Percentiles rank a stretch among this genome's conserved stretches.
Evolutionary conservation across 2,113 vertebrate species (phyloP).

Genomic region (Crocuta crocuta): DNA sequence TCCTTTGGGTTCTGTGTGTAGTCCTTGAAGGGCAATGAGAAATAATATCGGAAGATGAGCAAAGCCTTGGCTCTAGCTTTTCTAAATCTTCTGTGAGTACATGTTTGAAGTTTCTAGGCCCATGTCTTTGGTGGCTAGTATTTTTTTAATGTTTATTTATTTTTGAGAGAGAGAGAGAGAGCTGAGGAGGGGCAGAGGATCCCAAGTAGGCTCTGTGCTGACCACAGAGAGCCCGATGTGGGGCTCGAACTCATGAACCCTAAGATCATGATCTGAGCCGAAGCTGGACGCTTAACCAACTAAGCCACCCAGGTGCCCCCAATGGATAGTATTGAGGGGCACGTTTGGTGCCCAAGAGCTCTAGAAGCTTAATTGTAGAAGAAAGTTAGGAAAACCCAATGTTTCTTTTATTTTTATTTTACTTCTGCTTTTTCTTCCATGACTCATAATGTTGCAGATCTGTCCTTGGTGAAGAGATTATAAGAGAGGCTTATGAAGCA

Average conservation of each 20-base stretch:
- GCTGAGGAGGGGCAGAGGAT: neutral
- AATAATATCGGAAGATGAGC: neutral
- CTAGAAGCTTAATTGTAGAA: neutral
- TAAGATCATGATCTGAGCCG: no score
- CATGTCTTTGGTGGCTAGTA: no score
- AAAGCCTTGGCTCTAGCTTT: neutral
- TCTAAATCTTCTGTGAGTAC: neutral
- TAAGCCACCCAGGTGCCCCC: neutral
- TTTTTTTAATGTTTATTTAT: neutral
- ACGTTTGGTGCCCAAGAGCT: neutral
- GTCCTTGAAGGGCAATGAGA: neutral
- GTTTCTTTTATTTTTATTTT: neutral
- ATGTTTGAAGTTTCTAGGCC: neutral
- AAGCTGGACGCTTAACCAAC: neutral
- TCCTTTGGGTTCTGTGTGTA: neutral
- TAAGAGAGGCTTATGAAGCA: neutral
- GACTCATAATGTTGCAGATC: neutral
- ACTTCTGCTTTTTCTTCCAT: slow-evolving; percentile 15
- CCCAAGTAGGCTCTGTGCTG: neutral
- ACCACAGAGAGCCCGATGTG: no score
- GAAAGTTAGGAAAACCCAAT: neutral
- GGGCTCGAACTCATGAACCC: no score
- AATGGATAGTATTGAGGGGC: neutral
- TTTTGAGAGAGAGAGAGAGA: neutral
- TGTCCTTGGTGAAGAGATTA: neutral